Conservation (phyloP, 2,888 invertebrate species). For the Acanthacorydalis orientalis region DNA sequence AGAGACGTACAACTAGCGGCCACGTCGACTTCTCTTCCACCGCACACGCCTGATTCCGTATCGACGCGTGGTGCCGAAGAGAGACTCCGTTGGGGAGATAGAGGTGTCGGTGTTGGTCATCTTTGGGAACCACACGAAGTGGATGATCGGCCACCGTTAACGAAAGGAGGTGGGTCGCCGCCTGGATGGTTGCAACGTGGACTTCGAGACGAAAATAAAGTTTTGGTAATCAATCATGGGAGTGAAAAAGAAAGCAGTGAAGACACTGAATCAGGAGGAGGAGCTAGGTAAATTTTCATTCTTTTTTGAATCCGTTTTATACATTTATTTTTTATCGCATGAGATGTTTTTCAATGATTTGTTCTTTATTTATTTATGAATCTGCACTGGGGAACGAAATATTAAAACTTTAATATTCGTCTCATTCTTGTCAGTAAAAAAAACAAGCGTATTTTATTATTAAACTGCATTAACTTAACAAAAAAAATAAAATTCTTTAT, state of each 20-base stretch:
- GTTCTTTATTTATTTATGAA: too few species aligned
- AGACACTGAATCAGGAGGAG: slow-evolving; percentile 15
- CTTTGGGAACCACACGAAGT: slow-evolving; percentile 42
- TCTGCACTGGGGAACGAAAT: too few species aligned
- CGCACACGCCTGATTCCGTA: slow-evolving; percentile 22
- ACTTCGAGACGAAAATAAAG: slow-evolving; percentile 27
- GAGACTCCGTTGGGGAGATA: slow-evolving; percentile 57
- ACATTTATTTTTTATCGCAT: background rate
- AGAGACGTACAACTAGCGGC: background rate
- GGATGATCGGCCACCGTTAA: slow-evolving; percentile 10
- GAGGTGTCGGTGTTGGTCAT: slow-evolving; percentile 46
- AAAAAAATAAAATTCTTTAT: background rate
- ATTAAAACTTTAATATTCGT: too few species aligned
- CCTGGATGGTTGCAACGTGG: slow-evolving; percentile 38
- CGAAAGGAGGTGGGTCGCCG: slow-evolving; percentile 15
- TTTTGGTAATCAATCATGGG: slow-evolving; percentile 25
- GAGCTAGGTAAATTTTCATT: slow-evolving; percentile 1
- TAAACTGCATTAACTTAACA: background rate
- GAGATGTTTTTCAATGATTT: too few species aligned
- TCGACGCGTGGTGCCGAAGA: slow-evolving; percentile 35
- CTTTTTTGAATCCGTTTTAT: background rate
- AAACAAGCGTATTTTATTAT: background rate
- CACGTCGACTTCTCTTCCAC: background rate
- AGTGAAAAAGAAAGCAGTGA: slow-evolving; percentile 24
- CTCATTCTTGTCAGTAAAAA: too few species aligned